phyloP scores from a whole-genome alignment of 2,797 vertebrate species.

The Enteromius radiatus region DNA sequence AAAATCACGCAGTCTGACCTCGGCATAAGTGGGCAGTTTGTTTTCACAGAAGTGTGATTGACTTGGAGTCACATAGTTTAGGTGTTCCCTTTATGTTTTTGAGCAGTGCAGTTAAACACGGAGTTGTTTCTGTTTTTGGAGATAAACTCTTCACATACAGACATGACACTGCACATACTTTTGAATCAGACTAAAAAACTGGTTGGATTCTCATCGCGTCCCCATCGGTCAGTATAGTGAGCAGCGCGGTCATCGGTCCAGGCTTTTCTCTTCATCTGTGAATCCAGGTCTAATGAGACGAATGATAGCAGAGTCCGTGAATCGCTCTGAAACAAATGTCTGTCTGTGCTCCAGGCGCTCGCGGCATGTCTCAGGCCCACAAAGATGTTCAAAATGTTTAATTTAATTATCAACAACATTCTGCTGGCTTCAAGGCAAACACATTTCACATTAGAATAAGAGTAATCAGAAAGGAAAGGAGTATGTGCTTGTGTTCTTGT shows the following conservation, averaged over 20 bases:
- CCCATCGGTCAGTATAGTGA: background rate
- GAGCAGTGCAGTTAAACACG: no score
- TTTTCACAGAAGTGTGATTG: no score
- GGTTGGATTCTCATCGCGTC: background rate
- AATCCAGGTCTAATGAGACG: background rate
- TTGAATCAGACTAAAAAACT: no score
- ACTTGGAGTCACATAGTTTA: no score
- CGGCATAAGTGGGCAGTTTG: no score
- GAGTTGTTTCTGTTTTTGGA: no score
- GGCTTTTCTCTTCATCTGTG: background rate
- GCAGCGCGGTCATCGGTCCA: background rate
- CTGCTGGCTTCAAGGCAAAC: constrained; percentile 32
- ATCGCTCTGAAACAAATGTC: constrained; percentile 1
- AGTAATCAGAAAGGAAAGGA: background rate
- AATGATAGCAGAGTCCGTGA: background rate
- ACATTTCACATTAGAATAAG: constrained; percentile 19
- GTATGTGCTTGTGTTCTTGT: background rate
- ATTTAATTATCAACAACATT: constrained; percentile 53
- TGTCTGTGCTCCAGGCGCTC: background rate
- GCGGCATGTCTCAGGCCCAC: constrained; percentile 4
- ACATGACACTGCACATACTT: no score
- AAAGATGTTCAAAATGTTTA: constrained; percentile 41
- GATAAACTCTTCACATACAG: no score
- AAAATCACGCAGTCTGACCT: no score
- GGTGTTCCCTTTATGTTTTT: no score